These are phyloP conservation scores for Tenthredo mesomela DNA, from an alignment of 2,888 invertebrate genomes.

Conservation along the genomic window DNA sequence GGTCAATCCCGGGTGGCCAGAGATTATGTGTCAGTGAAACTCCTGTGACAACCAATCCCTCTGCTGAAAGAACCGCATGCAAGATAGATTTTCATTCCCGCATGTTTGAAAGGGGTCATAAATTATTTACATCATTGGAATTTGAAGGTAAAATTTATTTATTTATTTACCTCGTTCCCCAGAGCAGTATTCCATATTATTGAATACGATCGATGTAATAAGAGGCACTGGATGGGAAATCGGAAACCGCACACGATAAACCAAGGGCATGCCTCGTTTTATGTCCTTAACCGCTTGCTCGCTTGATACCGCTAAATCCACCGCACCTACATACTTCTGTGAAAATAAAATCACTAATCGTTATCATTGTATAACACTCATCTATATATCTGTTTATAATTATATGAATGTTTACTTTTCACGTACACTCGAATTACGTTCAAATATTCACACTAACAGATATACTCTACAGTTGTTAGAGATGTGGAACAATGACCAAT, in stretches of 20 bases:
- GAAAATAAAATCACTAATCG: conserved; percentile 14
- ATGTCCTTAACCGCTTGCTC: conserved; percentile 66
- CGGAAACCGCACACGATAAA: conserved; percentile 71
- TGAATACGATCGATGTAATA: conserved; percentile 68
- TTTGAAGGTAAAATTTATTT: neutral
- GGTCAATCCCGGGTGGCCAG: conserved; percentile 66
- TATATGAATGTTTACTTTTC: neutral
- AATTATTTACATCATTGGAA: neutral
- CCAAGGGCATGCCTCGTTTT: conserved; percentile 65
- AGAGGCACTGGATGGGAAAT: conserved; percentile 68
- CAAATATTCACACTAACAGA: neutral
- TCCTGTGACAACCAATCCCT: conserved; percentile 70
- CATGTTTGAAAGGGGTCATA: neutral
- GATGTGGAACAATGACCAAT: neutral
- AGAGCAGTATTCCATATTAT: conserved; percentile 65
- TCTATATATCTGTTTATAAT: neutral
- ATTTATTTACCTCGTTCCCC: conserved; percentile 65
- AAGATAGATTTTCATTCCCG: neutral
- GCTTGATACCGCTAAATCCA: conserved; percentile 68
- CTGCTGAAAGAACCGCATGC: conserved; percentile 60
- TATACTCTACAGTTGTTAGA: no score
- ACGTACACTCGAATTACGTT: neutral
- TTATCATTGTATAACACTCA: neutral
- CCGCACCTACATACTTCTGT: conserved; percentile 70
- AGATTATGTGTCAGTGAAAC: conserved; percentile 75